These are phyloP conservation scores for Syngnathoides biaculeatus DNA, from an alignment of 2,113 vertebrate genomes.

Conservation along the genomic window DNA sequence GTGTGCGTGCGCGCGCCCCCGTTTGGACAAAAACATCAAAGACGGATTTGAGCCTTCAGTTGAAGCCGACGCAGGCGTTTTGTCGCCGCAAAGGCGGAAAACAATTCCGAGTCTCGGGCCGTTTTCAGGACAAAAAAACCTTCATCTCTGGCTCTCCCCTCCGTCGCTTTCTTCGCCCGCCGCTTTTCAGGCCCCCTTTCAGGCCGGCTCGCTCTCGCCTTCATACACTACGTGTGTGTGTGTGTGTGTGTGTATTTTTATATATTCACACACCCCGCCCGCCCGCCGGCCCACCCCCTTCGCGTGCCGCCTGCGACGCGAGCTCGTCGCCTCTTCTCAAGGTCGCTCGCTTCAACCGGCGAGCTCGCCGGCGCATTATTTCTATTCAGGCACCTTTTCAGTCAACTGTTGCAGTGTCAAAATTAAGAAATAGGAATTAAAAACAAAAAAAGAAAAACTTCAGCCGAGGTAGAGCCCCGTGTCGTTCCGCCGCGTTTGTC, in stretches of 20 bases:
- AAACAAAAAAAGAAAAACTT: not conserved
- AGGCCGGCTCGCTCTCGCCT: not conserved
- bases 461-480: not conserved
- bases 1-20: too few species aligned
- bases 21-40: not conserved
- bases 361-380: slow-evolving; percentile 5
- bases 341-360: slow-evolving; percentile 42
- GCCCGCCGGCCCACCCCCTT: not conserved
- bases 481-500: not conserved
- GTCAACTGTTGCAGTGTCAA: not conserved
- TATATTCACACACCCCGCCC: slow-evolving; percentile 2
- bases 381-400: not conserved
- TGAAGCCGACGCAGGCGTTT: not conserved
- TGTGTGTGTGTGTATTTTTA: slow-evolving; percentile 23
- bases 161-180: slow-evolving; percentile 32
- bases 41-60: not conserved
- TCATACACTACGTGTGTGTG: not conserved
- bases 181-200: slow-evolving; percentile 40
- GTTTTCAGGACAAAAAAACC: slow-evolving; percentile 52
- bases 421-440: not conserved
- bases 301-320: not conserved
- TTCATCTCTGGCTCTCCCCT: slow-evolving; percentile 41
- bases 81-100: not conserved
- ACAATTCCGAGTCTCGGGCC: not conserved
- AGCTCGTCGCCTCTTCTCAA: slow-evolving; percentile 48